Evolutionary conservation across 2,888 invertebrate species (phyloP), one percentile per base, ranked within the genome.

Genomic region (Acanthosepion esculentum): DNA sequence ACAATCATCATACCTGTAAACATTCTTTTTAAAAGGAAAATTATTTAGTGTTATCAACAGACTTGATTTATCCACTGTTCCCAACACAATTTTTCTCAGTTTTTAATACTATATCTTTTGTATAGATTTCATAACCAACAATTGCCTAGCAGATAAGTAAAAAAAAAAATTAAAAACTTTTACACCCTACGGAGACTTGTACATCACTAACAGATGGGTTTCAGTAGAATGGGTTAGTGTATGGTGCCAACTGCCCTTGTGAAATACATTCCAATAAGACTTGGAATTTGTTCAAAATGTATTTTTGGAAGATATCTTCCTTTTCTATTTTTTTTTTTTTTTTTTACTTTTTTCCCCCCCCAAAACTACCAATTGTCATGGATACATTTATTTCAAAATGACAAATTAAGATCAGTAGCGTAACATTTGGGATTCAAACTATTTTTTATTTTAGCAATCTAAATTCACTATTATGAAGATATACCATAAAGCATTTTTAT

Each of bases 161-260:
- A 78, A 20, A 55, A 3, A 55, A 23, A 59, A 59, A 50, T 15
- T 8, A 50, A 50, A 50, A 23, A 20, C 23, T 59, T 59, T 59
- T 59, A 26, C 59, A 59, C 59, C 59, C 59, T 59, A 59, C 59
- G 23, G 59, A 59, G 20, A 59, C 59, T 18, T 15, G n/a, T 78
- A n/a, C 78, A 78, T 78, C 78, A 78, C 78, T 78, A 78, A 78
- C 78, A 78, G n/a, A 78, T 78, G 78, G 78, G 78, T 78, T 41
- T 78, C 78, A 78, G 78, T n/a, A 33, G 78, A 78, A 15, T 78
- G 78, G 18, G 15, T 78, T n/a, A n/a, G n/a, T 78, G 78, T 18
- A n/a, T 33, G n/a, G 78, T 78, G 78, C 78, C 78, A 78, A 78
- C 33, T 78, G 78, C 78, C 78, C 78, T 78, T 78, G n/a, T 78